Base-by-base conservation (phyloP, 2,888 invertebrate genomes). In the Yponomeuta sedellus region DNA sequence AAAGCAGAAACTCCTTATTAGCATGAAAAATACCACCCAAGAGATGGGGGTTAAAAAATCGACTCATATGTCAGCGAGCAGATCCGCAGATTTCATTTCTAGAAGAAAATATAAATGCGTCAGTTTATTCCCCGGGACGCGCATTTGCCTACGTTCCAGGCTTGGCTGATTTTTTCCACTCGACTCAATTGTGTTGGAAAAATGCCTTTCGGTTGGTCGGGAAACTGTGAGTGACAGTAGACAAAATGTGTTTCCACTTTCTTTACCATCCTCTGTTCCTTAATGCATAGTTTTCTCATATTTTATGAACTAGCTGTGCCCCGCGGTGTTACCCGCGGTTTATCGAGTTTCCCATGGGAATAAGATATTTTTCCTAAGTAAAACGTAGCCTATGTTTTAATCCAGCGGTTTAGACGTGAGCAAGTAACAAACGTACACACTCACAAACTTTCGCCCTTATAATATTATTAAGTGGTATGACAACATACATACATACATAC, bases 71-170 rank as follows among this genome's bases (percentile, higher is more conserved):
- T 58, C 20, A 19, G 19, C 19, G 58, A 10, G 19, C 4, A 22
- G 58, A 20, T 22, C 22, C 25, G 25, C 22, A 59, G 59, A 59
- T 59, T 59, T 59, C 22, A 20, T 59, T 59, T 25, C 20, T 12
- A 59, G 10, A 4, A 59, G 59, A 59, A 59, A 59, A 59, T 59
- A 59, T 59, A 59, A 59, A 59, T 59, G 25, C 22, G 22, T 3
- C 59, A 59, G 59, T 59, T 59, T 59, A 59, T 59, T 20, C 12
- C 8, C 59, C 25, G 20, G 10, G 59, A 59, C 44, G 44, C 16
- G 16, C 25, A 59, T 59, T 59, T 59, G 22, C 20, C 59, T 59
- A 59, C 22, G 12, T 52, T 52, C 44, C 4, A 1, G 34, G 34
- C 8, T 34, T 8, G 34, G 34, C 34, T 34, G 16, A 52, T 52